Evolutionary conservation across 2,888 invertebrate species (phyloP).

Genomic region (Macrosiphum euphorbiae): DNA sequence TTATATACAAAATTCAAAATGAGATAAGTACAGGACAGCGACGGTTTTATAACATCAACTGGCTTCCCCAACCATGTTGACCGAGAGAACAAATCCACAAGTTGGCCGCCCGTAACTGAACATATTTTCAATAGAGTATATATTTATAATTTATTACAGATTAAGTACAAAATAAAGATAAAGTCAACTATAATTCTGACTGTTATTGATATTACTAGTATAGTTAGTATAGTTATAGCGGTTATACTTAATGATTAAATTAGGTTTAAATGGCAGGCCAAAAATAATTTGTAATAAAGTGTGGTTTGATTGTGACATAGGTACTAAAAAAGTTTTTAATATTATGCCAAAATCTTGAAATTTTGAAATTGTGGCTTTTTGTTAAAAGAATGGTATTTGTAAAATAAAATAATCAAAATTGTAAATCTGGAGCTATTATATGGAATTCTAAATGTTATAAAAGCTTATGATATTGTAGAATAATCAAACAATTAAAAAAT

Average conservation of each 20-base stretch:
- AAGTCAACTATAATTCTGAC: neutral
- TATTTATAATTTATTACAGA: neutral
- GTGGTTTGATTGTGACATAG: neutral
- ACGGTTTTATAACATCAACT: no score
- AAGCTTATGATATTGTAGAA: neutral
- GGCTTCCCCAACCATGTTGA: neutral
- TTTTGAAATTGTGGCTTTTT: neutral
- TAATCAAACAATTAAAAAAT: neutral
- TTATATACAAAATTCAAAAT: neutral
- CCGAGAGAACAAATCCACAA: neutral
- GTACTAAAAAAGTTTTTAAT: neutral
- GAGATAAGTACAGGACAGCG: neutral
- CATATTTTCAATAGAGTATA: neutral
- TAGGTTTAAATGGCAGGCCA: neutral
- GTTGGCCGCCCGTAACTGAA: neutral
- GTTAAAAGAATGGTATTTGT: neutral
- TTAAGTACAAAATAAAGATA: neutral
- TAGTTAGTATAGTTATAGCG: neutral
- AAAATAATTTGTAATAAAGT: neutral
- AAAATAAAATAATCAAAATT: neutral
- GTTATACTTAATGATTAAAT: neutral
- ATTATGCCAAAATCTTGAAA: neutral
- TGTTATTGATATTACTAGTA: neutral
- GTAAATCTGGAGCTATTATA: neutral
- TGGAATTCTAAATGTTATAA: neutral